phyloP scores from a whole-genome alignment of 2,113 vertebrate genomes.

The Bagarius yarrelli region DNA sequence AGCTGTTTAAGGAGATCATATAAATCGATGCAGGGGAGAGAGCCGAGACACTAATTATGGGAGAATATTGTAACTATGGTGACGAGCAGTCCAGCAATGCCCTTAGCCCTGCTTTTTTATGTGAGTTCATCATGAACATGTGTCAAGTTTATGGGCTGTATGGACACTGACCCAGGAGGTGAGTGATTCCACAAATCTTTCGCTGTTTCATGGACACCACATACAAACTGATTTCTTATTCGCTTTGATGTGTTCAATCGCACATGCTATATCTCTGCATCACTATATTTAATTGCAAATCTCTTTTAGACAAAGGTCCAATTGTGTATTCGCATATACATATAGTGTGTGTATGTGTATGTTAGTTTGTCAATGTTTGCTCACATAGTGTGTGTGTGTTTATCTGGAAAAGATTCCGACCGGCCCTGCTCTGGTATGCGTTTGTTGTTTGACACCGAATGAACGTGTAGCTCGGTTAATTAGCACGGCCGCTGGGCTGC shows the following conservation, averaged over 20 bases:
- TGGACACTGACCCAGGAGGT: constrained; percentile 33
- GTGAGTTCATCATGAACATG: constrained; percentile 49
- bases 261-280: neutral
- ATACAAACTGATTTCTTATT: neutral
- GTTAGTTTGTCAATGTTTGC: neutral
- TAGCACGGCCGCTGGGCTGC: constrained; percentile 39
- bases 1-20: constrained; percentile 55
- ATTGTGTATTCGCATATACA: neutral
- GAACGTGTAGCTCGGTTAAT: constrained; percentile 45
- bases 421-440: constrained; percentile 12
- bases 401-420: constrained; percentile 19
- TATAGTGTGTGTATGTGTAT: constrained; percentile 6
- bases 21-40: constrained; percentile 51
- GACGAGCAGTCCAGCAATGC: constrained; percentile 44
- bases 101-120: constrained; percentile 46
- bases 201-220: neutral
- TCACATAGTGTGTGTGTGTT: constrained; percentile 6
- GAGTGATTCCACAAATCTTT: constrained; percentile 26
- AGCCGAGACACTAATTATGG: constrained; percentile 48
- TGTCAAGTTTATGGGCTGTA: constrained; percentile 50
- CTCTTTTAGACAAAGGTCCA: neutral
- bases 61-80: constrained; percentile 56
- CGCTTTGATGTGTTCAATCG: neutral
- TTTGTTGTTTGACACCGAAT: constrained; percentile 45
- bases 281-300: neutral